Percentiles rank a stretch among this genome's conserved stretches.
These are phyloP conservation scores for Pangasius sanitwongsei DNA, from an alignment of 2,797 vertebrate genomes.

Conservation along the genomic window DNA sequence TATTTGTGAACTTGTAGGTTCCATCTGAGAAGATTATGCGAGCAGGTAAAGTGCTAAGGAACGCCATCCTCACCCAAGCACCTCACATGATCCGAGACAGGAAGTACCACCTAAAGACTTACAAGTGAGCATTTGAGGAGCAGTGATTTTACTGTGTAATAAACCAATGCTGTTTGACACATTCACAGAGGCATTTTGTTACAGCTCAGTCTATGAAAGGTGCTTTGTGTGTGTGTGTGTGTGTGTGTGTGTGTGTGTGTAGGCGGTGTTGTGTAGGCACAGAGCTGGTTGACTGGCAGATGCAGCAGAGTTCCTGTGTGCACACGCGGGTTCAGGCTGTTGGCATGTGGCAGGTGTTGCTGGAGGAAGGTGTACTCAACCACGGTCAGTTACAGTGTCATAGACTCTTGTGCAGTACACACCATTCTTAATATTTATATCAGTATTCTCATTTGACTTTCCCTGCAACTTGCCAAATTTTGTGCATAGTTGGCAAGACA, in stretches of 20 bases:
- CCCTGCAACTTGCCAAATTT: too few species aligned
- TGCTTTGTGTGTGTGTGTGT: slow-evolving; percentile 28
- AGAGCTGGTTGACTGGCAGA: slow-evolving; percentile 96
- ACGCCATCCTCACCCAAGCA: slow-evolving; percentile 85
- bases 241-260: slow-evolving; percentile 37
- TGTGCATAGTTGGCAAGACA: neutral
- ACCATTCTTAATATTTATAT: neutral
- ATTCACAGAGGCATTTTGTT: neutral
- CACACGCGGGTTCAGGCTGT: slow-evolving; percentile 93
- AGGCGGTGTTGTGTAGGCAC: slow-evolving; percentile 97
- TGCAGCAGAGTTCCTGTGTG: slow-evolving; percentile 91
- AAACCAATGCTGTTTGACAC: slow-evolving; percentile 1
- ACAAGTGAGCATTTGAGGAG: slow-evolving; percentile 73
- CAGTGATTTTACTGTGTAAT: neutral
- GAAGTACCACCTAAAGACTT: slow-evolving; percentile 96
- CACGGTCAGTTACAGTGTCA: slow-evolving; percentile 82
- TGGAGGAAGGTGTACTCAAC: slow-evolving; percentile 95
- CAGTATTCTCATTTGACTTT: neutral
- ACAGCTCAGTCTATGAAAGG: slow-evolving; percentile 3
- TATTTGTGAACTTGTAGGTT: slow-evolving; percentile 73
- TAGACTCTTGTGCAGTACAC: neutral
- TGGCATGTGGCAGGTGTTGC: slow-evolving; percentile 97
- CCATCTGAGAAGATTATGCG: slow-evolving; percentile 93
- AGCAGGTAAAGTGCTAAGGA: slow-evolving; percentile 89
- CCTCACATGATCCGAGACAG: slow-evolving; percentile 98